These are phyloP conservation scores for Drosophila pallidifrons DNA, from an alignment of 1,140 invertebrate species.

Conservation along the genomic window DNA sequence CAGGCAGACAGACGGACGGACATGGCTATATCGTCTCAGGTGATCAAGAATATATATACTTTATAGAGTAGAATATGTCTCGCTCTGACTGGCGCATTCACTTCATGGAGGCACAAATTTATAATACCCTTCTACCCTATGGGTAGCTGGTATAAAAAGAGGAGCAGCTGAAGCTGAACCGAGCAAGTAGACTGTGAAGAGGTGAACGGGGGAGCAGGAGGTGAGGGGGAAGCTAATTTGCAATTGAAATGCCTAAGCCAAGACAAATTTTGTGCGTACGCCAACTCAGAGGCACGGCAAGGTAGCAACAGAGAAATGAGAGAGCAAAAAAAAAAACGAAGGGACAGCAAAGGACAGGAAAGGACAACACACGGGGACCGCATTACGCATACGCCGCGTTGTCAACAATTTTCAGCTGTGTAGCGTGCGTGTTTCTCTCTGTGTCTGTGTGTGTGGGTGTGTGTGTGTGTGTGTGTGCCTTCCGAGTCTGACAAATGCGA, in stretches of 20 bases:
- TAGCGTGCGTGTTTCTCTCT: not conserved
- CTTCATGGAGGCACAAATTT: too few species aligned
- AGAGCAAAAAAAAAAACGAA: not conserved
- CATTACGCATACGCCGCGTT: slow-evolving; percentile 68
- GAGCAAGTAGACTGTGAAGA: not conserved
- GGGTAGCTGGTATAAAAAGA: too few species aligned
- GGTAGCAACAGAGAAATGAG: too few species aligned
- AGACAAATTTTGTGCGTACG: slow-evolving; percentile 60
- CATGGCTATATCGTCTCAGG: too few species aligned
- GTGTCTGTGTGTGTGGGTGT: slow-evolving; percentile 4
- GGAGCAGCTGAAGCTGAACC: not conserved
- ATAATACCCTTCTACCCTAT: too few species aligned
- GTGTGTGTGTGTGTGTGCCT: slow-evolving; percentile 13
- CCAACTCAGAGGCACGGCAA: not conserved
- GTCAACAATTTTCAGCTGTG: slow-evolving; percentile 46
- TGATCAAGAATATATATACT: too few species aligned
- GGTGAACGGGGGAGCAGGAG: not conserved
- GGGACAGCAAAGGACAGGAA: slow-evolving; percentile 3
- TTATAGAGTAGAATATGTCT: too few species aligned
- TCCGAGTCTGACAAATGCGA: slow-evolving; percentile 56
- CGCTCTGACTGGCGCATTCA: too few species aligned
- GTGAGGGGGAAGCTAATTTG: slow-evolving; percentile 66
- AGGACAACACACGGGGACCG: slow-evolving; percentile 28
- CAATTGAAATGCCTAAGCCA: slow-evolving; percentile 75
- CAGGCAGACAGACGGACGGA: too few species aligned